These are phyloP conservation scores for Heliopora coerulea DNA, from an alignment of 92 coral and sea anemone genomes.

Conservation along the genomic window DNA sequence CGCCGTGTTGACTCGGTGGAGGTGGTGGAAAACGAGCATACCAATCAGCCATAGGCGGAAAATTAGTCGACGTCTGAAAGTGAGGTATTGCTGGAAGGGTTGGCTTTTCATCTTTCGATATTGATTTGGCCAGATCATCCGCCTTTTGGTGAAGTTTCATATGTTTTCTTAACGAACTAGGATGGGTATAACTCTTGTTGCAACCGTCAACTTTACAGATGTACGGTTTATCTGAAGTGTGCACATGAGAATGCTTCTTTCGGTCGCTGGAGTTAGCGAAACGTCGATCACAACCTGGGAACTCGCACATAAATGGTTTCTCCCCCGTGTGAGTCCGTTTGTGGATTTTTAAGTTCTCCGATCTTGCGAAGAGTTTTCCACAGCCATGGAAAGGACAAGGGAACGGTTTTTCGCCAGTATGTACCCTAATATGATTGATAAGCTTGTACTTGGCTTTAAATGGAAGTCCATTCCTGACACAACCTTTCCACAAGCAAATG, in stretches of 20 bases:
- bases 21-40: slow-evolving; percentile 74
- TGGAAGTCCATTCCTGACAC: slow-evolving; percentile 91
- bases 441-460: slow-evolving; percentile 99
- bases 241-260: slow-evolving; percentile 98
- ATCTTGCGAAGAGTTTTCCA: slow-evolving; percentile 98
- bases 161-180: slow-evolving; percentile 94
- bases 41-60: slow-evolving; percentile 96
- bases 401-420: slow-evolving; percentile 98
- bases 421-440: slow-evolving; percentile 97
- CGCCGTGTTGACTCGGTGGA: slow-evolving; percentile 83
- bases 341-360: slow-evolving; percentile 98
- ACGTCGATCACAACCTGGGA: slow-evolving; percentile 98
- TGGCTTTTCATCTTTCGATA: slow-evolving; percentile 71
- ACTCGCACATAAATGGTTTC: slow-evolving; percentile 97
- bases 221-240: slow-evolving; percentile 98
- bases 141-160: slow-evolving; percentile 98
- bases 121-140: slow-evolving; percentile 71
- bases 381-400: slow-evolving; percentile 98
- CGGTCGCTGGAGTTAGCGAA: slow-evolving; percentile 99
- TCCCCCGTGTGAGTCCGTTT: slow-evolving; percentile 99
- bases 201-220: slow-evolving; percentile 99
- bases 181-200: slow-evolving; percentile 97
- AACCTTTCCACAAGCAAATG: slow-evolving; percentile 96
- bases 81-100: slow-evolving; percentile 63
- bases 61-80: slow-evolving; percentile 74